These are phyloP conservation scores for Strongylocentrotus purpuratus DNA, from an alignment of 35 echinoderm and acorn worm genomes.

Conservation along the genomic window DNA sequence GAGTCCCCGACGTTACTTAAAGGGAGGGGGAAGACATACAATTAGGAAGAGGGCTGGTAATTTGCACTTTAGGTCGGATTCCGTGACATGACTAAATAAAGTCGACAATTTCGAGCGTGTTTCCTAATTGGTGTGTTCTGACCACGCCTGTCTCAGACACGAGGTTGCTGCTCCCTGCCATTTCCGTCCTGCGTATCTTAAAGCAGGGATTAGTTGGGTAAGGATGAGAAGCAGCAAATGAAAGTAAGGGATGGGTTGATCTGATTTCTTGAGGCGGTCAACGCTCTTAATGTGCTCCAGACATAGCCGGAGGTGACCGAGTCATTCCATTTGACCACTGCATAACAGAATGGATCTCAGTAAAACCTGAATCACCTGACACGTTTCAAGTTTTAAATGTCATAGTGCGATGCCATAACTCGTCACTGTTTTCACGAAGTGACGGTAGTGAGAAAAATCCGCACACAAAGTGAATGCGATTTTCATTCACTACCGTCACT, in stretches of 20 bases:
- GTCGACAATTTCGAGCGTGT: constrained; percentile 21
- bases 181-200: constrained; percentile 6
- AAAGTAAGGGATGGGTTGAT: background rate
- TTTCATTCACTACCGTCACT: too few relatives aligned
- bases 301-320: background rate
- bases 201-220: background rate
- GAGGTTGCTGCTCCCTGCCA: constrained; percentile 9
- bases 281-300: background rate
- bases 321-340: background rate
- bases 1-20: background rate
- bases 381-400: too few relatives aligned
- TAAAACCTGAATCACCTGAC: too few relatives aligned
- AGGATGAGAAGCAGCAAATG: background rate
- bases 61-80: constrained; percentile 9
- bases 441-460: too few relatives aligned
- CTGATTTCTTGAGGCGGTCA: background rate
- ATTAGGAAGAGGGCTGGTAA: background rate
- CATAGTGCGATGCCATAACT: too few relatives aligned
- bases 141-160: constrained; percentile 32
- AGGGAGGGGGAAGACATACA: background rate
- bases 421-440: too few relatives aligned
- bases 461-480: too few relatives aligned
- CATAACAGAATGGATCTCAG: too few relatives aligned
- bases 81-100: background rate
- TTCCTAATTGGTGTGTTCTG: background rate